Conservation (phyloP, 2,797 vertebrate species). For the Syncerus caffer region DNA sequence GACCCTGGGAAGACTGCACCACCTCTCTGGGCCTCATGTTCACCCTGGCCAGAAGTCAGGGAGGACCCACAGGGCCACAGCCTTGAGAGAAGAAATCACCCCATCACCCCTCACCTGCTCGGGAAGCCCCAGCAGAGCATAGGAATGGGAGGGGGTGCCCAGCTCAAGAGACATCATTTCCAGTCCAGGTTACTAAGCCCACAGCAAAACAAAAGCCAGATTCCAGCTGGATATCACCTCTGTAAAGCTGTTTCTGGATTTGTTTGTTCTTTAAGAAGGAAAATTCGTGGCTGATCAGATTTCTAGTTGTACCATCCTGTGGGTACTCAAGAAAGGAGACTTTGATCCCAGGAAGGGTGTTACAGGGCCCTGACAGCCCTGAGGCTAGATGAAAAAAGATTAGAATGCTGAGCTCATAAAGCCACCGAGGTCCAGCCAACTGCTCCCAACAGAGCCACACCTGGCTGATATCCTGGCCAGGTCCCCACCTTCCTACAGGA, state of each 20-base stretch:
- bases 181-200: too few species aligned
- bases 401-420: not conserved
- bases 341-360: not conserved
- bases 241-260: not conserved
- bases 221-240: too few species aligned
- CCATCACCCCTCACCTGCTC: not conserved
- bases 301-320: not conserved
- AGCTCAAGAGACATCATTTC: not conserved
- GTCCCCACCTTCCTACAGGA: not conserved
- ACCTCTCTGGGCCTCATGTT: not conserved
- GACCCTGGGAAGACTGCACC: not conserved
- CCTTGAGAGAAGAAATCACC: not conserved
- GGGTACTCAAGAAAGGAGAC: not conserved
- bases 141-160: not conserved
- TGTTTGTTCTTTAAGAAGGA: not conserved
- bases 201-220: not conserved
- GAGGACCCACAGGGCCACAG: not conserved
- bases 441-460: not conserved
- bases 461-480: not conserved
- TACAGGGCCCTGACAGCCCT: not conserved
- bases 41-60: not conserved
- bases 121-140: not conserved
- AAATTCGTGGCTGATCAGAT: not conserved
- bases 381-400: not conserved
- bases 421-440: not conserved